A percentile compares a stretch with the other conserved stretches of the same genome.
These are phyloP conservation scores for Troglohyphantes excavatus DNA, from an alignment of 2,888 invertebrate genomes.

Conservation along the genomic window DNA sequence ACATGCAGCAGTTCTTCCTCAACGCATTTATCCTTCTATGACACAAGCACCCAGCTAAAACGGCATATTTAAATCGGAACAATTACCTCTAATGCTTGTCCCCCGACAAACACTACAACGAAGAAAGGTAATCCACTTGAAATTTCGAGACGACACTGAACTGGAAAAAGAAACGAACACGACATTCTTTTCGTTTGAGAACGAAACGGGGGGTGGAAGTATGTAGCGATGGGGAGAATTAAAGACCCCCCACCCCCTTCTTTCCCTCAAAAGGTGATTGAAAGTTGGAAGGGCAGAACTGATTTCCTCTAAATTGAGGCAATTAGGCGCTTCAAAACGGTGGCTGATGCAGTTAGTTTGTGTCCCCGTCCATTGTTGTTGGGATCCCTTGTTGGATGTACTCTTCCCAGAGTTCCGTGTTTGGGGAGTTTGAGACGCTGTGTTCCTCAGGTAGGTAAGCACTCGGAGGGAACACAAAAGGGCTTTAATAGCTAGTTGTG, in stretches of 20 bases:
- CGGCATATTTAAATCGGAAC: neutral
- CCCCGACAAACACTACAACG: neutral
- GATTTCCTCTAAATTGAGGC: slow-evolving; percentile 78
- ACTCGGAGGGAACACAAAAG: slow-evolving; percentile 1
- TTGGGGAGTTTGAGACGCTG: neutral
- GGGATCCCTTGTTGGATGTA: slow-evolving; percentile 21
- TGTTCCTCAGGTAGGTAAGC: slow-evolving; percentile 2
- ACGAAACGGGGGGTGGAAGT: neutral
- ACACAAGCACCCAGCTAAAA: neutral
- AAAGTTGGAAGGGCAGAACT: slow-evolving; percentile 68
- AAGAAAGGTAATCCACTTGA: neutral
- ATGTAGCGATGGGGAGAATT: neutral
- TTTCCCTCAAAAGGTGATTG: slow-evolving; percentile 58
- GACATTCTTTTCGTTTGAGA: neutral
- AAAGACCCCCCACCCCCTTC: neutral
- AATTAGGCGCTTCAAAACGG: slow-evolving; percentile 72
- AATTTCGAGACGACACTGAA: neutral
- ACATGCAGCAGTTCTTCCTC: too few relatives aligned
- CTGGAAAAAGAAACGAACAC: neutral
- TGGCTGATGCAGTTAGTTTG: slow-evolving; percentile 78
- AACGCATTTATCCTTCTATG: too few relatives aligned
- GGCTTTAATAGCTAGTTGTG: slow-evolving; percentile 46
- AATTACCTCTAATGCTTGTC: neutral
- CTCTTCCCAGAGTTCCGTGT: slow-evolving; percentile 17
- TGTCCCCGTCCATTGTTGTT: slow-evolving; percentile 34